Percentiles rank a stretch among this genome's conserved stretches.
Evolutionary conservation across 2,888 invertebrate species (phyloP).

Genomic region (Antheraea yamamai): DNA sequence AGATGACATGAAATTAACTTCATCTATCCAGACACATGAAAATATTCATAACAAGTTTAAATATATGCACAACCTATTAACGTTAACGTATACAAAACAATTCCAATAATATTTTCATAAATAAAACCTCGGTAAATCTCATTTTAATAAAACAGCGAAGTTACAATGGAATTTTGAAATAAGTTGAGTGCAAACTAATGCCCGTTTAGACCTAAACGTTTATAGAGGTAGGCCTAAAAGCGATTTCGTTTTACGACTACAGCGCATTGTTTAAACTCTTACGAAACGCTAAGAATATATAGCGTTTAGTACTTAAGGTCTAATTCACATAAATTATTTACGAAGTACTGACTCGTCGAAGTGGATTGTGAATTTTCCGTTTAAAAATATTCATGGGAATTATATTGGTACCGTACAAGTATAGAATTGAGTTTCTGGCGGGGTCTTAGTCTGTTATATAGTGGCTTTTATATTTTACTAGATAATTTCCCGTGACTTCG

Average conservation of each 20-base stretch:
- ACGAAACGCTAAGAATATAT: slow-evolving; percentile 27
- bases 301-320: slow-evolving; percentile 19
- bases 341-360: neutral
- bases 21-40: neutral
- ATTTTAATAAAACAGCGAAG: slow-evolving; percentile 14
- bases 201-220: slow-evolving; percentile 6
- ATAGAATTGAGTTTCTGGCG: neutral
- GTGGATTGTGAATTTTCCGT: neutral
- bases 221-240: slow-evolving; percentile 28
- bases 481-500: no score
- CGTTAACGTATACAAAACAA: neutral
- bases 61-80: neutral
- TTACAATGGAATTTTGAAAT: slow-evolving; percentile 36
- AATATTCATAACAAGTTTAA: neutral
- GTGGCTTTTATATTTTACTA: no score
- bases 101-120: neutral
- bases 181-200: slow-evolving; percentile 18
- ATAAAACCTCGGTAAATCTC: neutral
- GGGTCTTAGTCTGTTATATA: no score
- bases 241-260: slow-evolving; percentile 34
- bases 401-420: neutral
- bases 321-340: slow-evolving; percentile 15
- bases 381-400: neutral
- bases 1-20: neutral
- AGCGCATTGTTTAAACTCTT: slow-evolving; percentile 36